A percentile compares a stretch with the other conserved stretches of the same genome.
Conservation (phyloP, 2,888 invertebrate genomes). For the Nephrotoma appendiculata region DNA sequence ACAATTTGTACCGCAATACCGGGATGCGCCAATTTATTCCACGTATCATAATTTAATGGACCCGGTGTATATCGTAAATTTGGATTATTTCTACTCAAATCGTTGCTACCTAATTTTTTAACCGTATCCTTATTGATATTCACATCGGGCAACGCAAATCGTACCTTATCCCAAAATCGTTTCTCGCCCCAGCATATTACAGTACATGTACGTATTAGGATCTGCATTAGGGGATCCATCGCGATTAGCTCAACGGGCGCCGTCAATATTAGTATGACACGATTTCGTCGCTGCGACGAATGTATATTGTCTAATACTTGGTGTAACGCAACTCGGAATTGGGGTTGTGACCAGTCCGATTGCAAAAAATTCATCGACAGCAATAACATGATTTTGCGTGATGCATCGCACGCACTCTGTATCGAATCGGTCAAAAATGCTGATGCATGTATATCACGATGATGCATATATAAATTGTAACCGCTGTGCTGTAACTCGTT, state of each 20-base stretch:
- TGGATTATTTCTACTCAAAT: conserved; percentile 17
- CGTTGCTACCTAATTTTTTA: conserved; percentile 6
- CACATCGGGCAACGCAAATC: conserved; percentile 66
- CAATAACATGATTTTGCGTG: conserved; percentile 61
- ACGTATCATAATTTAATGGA: conserved; percentile 54
- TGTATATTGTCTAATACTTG: conserved; percentile 53
- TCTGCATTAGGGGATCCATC: conserved; percentile 61
- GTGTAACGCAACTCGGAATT: conserved; percentile 67
- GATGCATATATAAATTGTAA: conserved; percentile 50
- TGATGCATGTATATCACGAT: conserved; percentile 38
- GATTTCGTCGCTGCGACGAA: conserved; percentile 45
- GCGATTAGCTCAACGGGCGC: conserved; percentile 55
- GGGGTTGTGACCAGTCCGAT: conserved; percentile 70
- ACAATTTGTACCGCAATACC: conserved; percentile 9
- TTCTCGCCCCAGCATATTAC: conserved; percentile 68
- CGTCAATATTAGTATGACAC: conserved; percentile 40
- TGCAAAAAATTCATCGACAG: conserved; percentile 67
- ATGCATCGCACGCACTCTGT: conserved; percentile 38
- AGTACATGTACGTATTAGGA: conserved; percentile 53
- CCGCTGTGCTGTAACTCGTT: conserved; percentile 56
- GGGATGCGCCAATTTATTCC: conserved; percentile 51
- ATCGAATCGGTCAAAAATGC: conserved; percentile 32
- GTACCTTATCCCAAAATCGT: conserved; percentile 79
- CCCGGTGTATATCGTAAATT: conserved; percentile 52
- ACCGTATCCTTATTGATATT: conserved; percentile 4